Evolutionary conservation across 1,140 invertebrate genomes (phyloP).

Genomic region (Drosophila kanapiae): DNA sequence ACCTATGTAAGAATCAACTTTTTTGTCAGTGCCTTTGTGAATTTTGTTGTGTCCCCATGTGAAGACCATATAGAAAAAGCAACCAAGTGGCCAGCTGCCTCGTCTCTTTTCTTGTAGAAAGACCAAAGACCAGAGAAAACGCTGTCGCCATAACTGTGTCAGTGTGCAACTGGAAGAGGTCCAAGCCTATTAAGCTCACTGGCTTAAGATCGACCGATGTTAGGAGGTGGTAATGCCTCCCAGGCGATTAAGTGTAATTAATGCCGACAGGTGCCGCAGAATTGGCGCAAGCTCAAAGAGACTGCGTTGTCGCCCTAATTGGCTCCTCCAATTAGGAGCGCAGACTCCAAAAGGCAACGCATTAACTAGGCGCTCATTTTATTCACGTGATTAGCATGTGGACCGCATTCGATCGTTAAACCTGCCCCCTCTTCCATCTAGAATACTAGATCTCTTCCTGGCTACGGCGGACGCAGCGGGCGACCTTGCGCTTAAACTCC

Average conservation of each 20-base stretch:
- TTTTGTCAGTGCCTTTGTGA: constrained; percentile 8
- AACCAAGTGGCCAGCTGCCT: constrained; percentile 42
- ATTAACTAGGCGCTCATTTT: constrained; percentile 53
- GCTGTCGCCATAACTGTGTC: constrained; percentile 46
- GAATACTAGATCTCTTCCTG: constrained; percentile 63
- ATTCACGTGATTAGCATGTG: constrained; percentile 42
- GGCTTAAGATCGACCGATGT: constrained; percentile 69
- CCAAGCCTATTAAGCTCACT: constrained; percentile 53
- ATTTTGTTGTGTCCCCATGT: constrained; percentile 36
- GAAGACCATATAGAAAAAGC: constrained; percentile 55
- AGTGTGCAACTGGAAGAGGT: constrained; percentile 53
- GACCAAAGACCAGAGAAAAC: constrained; percentile 25
- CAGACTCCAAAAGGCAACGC: constrained; percentile 9
- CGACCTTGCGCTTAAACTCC: constrained; percentile 98
- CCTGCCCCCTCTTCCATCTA: neutral
- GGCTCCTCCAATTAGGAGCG: constrained; percentile 47
- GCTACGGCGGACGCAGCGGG: constrained; percentile 97
- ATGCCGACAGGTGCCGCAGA: constrained; percentile 64
- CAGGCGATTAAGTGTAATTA: constrained; percentile 68
- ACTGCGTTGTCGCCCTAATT: constrained; percentile 56
- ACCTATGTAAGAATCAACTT: neutral
- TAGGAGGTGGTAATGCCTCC: constrained; percentile 31
- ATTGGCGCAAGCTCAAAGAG: constrained; percentile 59
- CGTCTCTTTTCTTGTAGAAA: constrained; percentile 1
- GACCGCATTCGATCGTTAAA: constrained; percentile 10